Base-by-base conservation (phyloP, 2,888 invertebrate species). In the Pyralis farinalis region DNA sequence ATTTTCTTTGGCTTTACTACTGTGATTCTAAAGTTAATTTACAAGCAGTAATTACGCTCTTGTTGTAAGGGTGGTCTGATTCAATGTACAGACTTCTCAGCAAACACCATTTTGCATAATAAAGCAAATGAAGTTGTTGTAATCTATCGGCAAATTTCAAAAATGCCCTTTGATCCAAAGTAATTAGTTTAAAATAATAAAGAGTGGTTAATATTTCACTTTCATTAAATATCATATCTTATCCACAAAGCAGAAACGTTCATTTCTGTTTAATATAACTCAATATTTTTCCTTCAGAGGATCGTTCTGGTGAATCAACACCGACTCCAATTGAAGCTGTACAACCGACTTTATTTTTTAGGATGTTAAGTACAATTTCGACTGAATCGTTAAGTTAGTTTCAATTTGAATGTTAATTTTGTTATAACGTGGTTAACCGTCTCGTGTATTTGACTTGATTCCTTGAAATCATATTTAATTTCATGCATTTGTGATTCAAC, bases 301-400 rank as follows among this genome's bases (percentile, higher is more conserved):
- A 70, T 54, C 65, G 61, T 50, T 71, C 74, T 46, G 76, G 73
- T 42, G 55, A 64, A 43, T 70, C 69, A 37, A 60, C 63, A 30
- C 62, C 71, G 27, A 60, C 71, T 49, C 48, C 66, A 37, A 54
- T 62, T 33, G 75, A 73, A 32, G 46, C 57, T 12, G 54, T 61
- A 47, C 69, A 68, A 42, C 73, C 78, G 36, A 74, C 72, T 42
- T 53, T 84, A 39, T 83, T 77, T 46, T 63, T 58, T 67, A 80
- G 82, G 63, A 79, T 85, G 86, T 60, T 86, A 66, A 86, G 86
- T 77, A 83, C 83, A 50, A 84, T 82, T 53, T 85, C 86, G 4
- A 60, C 67, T 57, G 86, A 86, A 49, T 80, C 84, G 11, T 45
- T 65, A 59, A 53, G 81, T 82, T 77, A 79, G 80, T 80, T 54